Conservation (phyloP, 2,113 vertebrate genomes). For the Eira barbara region DNA sequence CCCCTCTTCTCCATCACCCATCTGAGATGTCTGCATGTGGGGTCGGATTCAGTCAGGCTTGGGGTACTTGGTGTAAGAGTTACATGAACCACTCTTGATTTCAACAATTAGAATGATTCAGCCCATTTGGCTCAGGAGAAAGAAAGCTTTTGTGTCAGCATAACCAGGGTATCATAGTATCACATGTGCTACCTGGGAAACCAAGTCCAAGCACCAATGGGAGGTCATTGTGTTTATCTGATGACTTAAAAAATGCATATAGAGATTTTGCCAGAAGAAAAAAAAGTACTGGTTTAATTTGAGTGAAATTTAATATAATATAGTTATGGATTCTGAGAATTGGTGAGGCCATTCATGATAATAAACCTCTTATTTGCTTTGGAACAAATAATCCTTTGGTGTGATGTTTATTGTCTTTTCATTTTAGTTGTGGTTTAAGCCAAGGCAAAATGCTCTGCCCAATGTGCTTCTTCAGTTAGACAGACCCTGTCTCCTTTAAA, state of each 20-base stretch:
- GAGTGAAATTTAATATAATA: constrained; percentile 42
- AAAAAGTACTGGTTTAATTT: constrained; percentile 33
- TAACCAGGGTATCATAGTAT: background rate
- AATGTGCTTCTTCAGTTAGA: constrained; percentile 27
- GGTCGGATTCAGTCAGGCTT: background rate
- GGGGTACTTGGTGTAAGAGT: background rate
- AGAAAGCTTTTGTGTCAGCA: background rate
- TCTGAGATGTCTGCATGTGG: background rate
- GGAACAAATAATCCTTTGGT: constrained; percentile 39
- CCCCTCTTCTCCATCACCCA: background rate
- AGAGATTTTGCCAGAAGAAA: background rate
- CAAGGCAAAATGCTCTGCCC: constrained; percentile 6
- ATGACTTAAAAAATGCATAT: background rate
- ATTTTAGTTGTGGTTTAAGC: constrained; percentile 40
- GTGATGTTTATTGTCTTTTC: constrained; percentile 54
- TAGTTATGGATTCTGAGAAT: constrained; percentile 45
- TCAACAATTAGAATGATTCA: background rate
- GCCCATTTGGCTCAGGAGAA: background rate
- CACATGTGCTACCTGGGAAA: background rate
- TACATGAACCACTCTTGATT: background rate
- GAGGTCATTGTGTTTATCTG: background rate
- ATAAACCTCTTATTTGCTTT: constrained; percentile 62
- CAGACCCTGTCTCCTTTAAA: constrained; percentile 59
- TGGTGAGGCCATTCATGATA: constrained; percentile 33
- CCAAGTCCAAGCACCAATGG: background rate